Evolutionary conservation across 2,888 invertebrate species (phyloP), one percentile per base, ranked within the genome.

Genomic region (Lasius platythorax): DNA sequence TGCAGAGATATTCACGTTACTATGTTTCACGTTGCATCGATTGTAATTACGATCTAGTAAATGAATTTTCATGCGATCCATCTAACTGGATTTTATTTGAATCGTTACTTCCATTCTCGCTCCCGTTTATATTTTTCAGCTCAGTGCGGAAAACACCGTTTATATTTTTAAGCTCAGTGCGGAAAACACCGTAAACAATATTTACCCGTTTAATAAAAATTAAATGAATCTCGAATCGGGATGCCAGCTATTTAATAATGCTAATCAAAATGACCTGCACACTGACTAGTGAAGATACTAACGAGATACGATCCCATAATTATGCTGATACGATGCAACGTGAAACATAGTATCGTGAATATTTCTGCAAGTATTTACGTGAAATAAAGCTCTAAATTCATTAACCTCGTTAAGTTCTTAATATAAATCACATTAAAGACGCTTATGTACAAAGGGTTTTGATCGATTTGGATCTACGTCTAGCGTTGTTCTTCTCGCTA

Each of bases 51-150:
- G 76, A 75, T 53, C 78, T 74, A 78, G 63, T 85, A 72, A 89
- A 89, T 87, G 88, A 89, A 88, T 88, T 87, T 85, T 61, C 83
- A 72, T 83, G 30, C 40, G 84, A 82, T 68, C 66, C 78, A 58
- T 46, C 88, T 87, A 89, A 89, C 86, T 87, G 90, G 72, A 88
- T 89, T 89, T 87, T 87, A 89, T 89, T 78, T 82, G 84, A 87
- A 87, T 89, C 84, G 87, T 23, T 86, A 85, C 83, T 75, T 87
- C 63, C 53, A 79, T 76, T 61, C 33, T 37, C 30, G 75, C 56
- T 85, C 6, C 73, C 75, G 79, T 86, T 86, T 86, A 82, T 46
- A 79, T 87, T 75, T 40, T 56, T 33, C 18, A 23, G 23, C 0
- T 23, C 23, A 23, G 23, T 23, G 23, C 23, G 23, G 23, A 23